phyloP scores from a whole-genome alignment of 2,797 vertebrate species.

The Pipistrellus pygmaeus region DNA sequence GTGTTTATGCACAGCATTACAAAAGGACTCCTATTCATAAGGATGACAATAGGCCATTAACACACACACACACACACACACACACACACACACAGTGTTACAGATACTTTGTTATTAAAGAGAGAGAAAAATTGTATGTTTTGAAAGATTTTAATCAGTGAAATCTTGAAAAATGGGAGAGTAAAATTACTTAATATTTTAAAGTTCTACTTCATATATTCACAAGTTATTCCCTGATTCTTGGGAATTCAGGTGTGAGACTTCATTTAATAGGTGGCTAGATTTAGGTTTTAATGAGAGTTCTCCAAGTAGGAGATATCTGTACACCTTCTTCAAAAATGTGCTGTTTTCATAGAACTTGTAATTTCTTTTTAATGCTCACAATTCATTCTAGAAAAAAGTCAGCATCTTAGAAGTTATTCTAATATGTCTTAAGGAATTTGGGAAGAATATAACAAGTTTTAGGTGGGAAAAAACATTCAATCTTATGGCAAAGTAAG shows the following conservation, averaged over 20 bases:
- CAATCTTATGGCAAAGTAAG: background rate
- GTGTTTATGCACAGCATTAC: background rate
- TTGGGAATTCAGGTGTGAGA: background rate
- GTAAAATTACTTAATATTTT: conserved; percentile 26
- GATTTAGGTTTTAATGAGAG: background rate
- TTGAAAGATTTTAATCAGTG: conserved; percentile 17
- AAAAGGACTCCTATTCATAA: background rate
- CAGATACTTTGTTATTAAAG: background rate
- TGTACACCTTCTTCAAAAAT: background rate
- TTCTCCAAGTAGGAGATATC: background rate
- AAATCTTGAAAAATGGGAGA: conserved; percentile 37
- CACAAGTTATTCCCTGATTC: conserved; percentile 4
- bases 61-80: background rate
- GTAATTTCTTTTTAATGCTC: background rate
- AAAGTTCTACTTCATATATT: conserved; percentile 46
- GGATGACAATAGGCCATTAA: background rate
- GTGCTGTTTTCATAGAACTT: background rate
- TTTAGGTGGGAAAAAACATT: background rate
- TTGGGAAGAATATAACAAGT: background rate
- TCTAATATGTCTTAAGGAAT: background rate
- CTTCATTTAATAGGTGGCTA: background rate
- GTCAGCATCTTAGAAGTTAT: background rate
- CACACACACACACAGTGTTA: background rate
- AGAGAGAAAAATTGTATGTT: background rate
- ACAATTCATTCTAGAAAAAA: conserved; percentile 43